Percentiles rank a stretch among this genome's conserved stretches.
Evolutionary conservation across 1,140 invertebrate genomes (phyloP).

Genomic region (Lasaia peninsularis): DNA sequence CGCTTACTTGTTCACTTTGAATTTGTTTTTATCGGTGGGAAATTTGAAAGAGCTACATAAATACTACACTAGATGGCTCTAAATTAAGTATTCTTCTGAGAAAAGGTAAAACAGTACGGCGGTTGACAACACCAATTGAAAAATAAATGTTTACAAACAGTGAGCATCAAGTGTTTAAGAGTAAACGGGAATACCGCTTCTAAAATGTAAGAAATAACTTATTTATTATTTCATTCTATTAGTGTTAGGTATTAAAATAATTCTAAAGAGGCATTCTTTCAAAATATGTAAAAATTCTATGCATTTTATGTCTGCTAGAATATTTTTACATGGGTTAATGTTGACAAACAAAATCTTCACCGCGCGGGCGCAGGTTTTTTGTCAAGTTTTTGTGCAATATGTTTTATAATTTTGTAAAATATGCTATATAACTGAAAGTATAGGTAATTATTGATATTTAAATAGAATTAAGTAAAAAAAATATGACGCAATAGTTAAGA

Average conservation of each 20-base stretch:
- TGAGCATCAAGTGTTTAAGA: neutral
- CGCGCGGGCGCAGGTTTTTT: neutral
- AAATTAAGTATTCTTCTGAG: neutral
- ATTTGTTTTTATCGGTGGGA: neutral
- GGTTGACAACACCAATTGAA: neutral
- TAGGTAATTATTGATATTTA: no score
- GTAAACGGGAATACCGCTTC: neutral
- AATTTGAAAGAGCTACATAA: neutral
- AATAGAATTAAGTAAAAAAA: neutral
- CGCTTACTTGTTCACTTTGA: neutral
- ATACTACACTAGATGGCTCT: neutral
- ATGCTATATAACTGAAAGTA: no score
- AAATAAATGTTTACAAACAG: slow-evolving; percentile 11
- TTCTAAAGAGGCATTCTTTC: neutral
- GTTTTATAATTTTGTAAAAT: no score
- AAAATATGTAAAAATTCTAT: slow-evolving; percentile 7
- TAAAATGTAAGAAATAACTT: slow-evolving; percentile 8
- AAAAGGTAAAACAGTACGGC: neutral
- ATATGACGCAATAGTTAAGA: neutral
- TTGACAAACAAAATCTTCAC: neutral
- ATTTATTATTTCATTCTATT: slow-evolving; percentile 8
- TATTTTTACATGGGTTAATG: neutral
- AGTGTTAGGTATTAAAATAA: slow-evolving; percentile 9
- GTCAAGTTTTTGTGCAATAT: neutral
- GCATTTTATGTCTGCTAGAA: neutral